phyloP scores from a whole-genome alignment of 1,140 invertebrate genomes.

The Charaxes varanes region DNA sequence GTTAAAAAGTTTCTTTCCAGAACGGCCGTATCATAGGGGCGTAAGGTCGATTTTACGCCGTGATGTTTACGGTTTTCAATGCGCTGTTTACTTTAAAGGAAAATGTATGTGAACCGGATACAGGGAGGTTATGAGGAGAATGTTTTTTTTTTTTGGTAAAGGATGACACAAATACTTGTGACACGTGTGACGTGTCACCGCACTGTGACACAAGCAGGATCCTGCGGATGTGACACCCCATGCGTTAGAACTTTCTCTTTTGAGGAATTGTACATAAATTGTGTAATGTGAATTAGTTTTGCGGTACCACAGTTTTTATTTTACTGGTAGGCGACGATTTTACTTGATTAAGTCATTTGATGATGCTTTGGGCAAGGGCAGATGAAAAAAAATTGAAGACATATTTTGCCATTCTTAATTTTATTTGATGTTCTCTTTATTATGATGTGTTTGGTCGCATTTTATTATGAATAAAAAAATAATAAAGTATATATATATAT shows the following conservation, averaged over 20 bases:
- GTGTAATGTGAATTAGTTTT: neutral
- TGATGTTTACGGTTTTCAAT: conserved; percentile 1
- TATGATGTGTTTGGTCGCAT: no score
- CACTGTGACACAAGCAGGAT: neutral
- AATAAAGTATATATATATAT: no score
- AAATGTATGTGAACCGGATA: conserved; percentile 63
- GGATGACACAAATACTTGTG: conserved; percentile 53
- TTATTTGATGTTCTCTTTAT: no score
- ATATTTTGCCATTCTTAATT: no score
- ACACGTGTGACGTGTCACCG: conserved; percentile 24
- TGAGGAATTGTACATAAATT: conserved; percentile 2
- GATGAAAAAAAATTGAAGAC: no score
- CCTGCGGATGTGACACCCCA: neutral
- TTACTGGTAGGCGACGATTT: neutral
- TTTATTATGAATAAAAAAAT: no score
- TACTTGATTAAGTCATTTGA: no score
- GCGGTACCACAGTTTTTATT: neutral
- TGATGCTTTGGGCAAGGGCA: no score
- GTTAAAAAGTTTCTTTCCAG: neutral
- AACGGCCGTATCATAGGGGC: neutral
- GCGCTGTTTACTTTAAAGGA: conserved; percentile 47
- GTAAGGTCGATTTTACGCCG: conserved; percentile 10
- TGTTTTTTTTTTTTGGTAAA: conserved; percentile 53
- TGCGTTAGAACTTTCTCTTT: conserved; percentile 16
- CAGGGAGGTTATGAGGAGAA: conserved; percentile 52